These are phyloP conservation scores for Trypoxylus dichotomus DNA, from an alignment of 1,140 invertebrate genomes.

Conservation along the genomic window DNA sequence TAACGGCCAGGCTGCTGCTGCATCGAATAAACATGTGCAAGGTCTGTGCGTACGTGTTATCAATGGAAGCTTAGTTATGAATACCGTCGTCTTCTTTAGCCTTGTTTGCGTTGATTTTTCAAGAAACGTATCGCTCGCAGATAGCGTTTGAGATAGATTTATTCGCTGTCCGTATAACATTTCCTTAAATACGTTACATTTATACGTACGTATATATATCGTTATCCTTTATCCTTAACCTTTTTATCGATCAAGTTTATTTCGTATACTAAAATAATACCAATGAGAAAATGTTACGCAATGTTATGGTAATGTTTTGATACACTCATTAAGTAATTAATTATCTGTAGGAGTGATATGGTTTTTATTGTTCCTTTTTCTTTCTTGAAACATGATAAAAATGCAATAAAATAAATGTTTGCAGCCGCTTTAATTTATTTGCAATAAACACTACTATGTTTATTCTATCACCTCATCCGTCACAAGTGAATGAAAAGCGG, in stretches of 20 bases:
- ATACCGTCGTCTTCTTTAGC: not conserved
- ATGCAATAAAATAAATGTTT: no score
- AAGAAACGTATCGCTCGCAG: not conserved
- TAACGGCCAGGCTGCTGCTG: not conserved
- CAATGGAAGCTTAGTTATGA: not conserved
- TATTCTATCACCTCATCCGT: no score
- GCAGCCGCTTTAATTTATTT: no score
- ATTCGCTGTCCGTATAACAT: not conserved
- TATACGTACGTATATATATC: not conserved
- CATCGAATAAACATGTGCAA: not conserved
- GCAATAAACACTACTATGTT: no score
- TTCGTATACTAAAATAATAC: not conserved
- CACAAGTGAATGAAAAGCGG: no score
- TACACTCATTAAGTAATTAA: no score
- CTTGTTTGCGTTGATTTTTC: not conserved
- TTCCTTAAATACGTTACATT: not conserved
- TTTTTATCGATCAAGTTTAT: not conserved
- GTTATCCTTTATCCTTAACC: conserved; percentile 2
- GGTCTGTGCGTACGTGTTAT: not conserved
- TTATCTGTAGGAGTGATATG: no score
- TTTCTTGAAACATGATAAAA: no score
- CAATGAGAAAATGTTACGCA: not conserved
- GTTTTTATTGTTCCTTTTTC: no score
- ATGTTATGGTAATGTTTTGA: not conserved
- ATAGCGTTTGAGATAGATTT: not conserved